phyloP scores from a whole-genome alignment of 2,797 vertebrate species.

The Pterois miles region DNA sequence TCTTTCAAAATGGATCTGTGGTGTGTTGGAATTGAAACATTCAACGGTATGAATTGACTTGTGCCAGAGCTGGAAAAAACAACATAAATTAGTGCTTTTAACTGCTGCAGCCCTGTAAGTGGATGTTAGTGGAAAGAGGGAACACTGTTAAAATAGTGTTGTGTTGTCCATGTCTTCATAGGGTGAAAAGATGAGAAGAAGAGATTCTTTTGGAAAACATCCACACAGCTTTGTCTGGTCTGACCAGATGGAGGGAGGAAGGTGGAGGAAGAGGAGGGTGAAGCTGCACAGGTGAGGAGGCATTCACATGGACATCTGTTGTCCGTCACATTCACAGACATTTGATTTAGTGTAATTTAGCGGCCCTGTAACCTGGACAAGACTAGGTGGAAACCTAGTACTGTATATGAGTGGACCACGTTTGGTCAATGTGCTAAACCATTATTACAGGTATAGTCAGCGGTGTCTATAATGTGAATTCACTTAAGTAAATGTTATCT shows the following conservation, averaged over 20 bases:
- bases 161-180: neutral
- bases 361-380: neutral
- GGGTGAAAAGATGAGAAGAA: neutral
- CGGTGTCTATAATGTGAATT: too few species aligned
- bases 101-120: conserved; percentile 25
- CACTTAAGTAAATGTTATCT: too few species aligned
- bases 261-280: conserved; percentile 19
- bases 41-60: neutral
- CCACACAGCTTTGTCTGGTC: neutral
- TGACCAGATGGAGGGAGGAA: neutral
- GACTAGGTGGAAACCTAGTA: neutral
- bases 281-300: conserved; percentile 16
- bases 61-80: neutral
- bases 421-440: too few species aligned
- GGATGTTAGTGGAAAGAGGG: conserved; percentile 34
- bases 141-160: neutral
- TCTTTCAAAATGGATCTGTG: neutral
- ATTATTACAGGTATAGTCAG: too few species aligned
- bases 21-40: neutral
- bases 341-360: neutral
- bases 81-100: neutral
- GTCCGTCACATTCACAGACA: neutral
- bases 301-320: conserved; percentile 18
- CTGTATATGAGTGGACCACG: too few species aligned
- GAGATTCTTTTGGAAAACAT: neutral